Conservation (phyloP, 2,113 vertebrate species). For the Urocolius indicus region DNA sequence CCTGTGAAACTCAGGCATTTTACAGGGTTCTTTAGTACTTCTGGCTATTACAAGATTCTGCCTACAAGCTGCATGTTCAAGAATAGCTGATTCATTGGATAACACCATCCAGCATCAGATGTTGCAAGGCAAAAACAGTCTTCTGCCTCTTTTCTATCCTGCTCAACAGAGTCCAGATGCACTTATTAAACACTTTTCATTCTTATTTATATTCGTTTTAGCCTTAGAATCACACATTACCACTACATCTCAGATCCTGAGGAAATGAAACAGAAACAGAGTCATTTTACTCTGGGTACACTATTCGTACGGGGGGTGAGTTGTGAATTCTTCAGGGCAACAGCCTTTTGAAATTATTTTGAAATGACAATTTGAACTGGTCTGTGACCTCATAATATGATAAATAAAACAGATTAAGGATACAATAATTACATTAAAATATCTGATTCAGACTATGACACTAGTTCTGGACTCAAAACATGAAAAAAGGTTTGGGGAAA, state of each 20-base stretch:
- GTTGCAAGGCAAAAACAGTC: neutral
- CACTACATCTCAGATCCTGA: neutral
- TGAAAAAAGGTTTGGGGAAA: neutral
- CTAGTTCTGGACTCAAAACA: neutral
- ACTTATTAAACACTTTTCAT: neutral
- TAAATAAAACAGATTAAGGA: neutral
- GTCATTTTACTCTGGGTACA: neutral
- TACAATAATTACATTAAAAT: neutral
- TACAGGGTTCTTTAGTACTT: neutral
- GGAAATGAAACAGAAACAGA: neutral
- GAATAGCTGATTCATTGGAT: neutral
- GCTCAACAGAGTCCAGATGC: neutral
- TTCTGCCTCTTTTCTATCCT: neutral
- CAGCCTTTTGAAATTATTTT: neutral
- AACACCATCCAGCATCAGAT: neutral
- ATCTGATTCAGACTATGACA: neutral
- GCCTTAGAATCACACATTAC: neutral
- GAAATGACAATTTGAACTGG: neutral
- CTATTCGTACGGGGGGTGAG: neutral
- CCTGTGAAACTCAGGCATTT: neutral
- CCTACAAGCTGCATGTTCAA: neutral
- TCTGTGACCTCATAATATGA: neutral
- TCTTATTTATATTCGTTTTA: neutral
- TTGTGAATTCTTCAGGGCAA: neutral
- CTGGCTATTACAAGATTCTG: neutral